These are phyloP conservation scores for Pterois miles DNA, from an alignment of 2,797 vertebrate species.

Conservation along the genomic window DNA sequence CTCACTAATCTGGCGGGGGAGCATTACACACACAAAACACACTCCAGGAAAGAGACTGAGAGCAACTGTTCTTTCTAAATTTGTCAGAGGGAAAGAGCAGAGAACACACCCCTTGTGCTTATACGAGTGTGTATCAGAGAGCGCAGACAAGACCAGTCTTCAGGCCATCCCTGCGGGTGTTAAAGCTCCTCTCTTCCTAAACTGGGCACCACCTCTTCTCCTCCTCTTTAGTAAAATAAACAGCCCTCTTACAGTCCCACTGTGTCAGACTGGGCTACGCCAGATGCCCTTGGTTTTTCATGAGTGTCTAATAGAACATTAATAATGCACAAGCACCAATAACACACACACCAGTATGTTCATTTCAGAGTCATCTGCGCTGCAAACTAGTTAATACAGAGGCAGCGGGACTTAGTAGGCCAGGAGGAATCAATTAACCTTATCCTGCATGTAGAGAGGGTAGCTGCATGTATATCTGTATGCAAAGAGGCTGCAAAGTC, in stretches of 20 bases:
- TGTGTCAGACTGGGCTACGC: slow-evolving; percentile 16
- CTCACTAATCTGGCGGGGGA: slow-evolving; percentile 16
- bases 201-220: slow-evolving; percentile 30
- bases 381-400: slow-evolving; percentile 39
- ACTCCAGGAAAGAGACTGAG: slow-evolving; percentile 40
- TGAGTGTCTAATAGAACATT: slow-evolving; percentile 43
- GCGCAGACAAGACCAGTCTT: slow-evolving; percentile 42
- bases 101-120: slow-evolving; percentile 50
- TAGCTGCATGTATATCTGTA: slow-evolving; percentile 5
- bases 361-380: slow-evolving; percentile 5
- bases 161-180: slow-evolving; percentile 25
- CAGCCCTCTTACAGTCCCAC: slow-evolving; percentile 12
- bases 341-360: slow-evolving; percentile 18
- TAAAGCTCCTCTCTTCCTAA: slow-evolving; percentile 33
- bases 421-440: slow-evolving; percentile 56
- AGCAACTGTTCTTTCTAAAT: slow-evolving; percentile 84
- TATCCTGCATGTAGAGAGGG: slow-evolving; percentile 29
- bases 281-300: slow-evolving; percentile 13
- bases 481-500: slow-evolving; percentile 41
- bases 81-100: slow-evolving; percentile 55
- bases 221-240: slow-evolving; percentile 43
- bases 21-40: slow-evolving; percentile 1
- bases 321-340: slow-evolving; percentile 50
- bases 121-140: slow-evolving; percentile 24
- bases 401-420: neutral